Evolutionary conservation across 2,797 vertebrate genomes (phyloP), one percentile per base, ranked within the genome.

Genomic region (Urophycis tenuis): DNA sequence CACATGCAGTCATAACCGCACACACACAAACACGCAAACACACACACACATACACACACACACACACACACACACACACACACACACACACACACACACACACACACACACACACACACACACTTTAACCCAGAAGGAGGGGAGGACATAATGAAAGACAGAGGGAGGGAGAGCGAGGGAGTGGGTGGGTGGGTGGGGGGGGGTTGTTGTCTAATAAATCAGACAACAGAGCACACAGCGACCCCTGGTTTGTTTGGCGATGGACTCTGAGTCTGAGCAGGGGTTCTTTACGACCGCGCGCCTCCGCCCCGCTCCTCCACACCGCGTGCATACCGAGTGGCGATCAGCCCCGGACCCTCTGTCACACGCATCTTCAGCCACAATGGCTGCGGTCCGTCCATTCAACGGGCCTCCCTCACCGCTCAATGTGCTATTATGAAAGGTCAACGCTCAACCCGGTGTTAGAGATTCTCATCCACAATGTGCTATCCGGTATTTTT

Each of bases 201-300:
- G 6, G 70, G 70, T 15, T 14, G 25, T 73, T 35, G 80, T 83
- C 80, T 88, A 87, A 89, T 90, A 91, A 90, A 90, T 91, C 87
- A 88, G 81, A 81, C 87, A 7, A 60, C 53, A 25, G 6, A 87
- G 82, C 82, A 84, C 70, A 77, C 81, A 81, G 53, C 53, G 84
- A 73, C 29, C 82, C 84, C 81, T 75, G 41, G 71, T 88, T 88
- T 87, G 88, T 89, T 89, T 88, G 85, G 81, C 80, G 88, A 87
- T 79, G 86, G 87, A 88, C 87, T 88, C 85, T 79, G 85, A 88
- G 87, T 87, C 84, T 77, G 83, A 67, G 84, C 87, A 85, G 87
- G 85, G 88, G 85, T 70, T 87, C 11, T 89, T 90, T 89, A 90
- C 85, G 88, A 88, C 87, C 74, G 82, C 19, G 80, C 81, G 76